Evolutionary conservation across 2,888 invertebrate species (phyloP).

Genomic region (Luperina testacea): DNA sequence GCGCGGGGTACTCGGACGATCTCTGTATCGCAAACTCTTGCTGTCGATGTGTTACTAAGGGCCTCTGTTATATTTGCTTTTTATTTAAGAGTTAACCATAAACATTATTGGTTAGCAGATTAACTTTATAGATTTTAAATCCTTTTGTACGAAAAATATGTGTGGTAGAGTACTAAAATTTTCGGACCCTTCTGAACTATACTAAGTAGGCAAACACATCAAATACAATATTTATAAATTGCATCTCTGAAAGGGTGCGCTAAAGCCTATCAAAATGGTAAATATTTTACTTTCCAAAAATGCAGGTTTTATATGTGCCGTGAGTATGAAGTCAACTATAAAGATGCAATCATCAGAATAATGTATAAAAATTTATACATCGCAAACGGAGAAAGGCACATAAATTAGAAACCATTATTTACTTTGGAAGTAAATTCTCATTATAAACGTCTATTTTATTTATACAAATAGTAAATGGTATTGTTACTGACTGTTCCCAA

Average conservation of each 20-base stretch:
- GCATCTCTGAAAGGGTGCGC: neutral
- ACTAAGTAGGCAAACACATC: neutral
- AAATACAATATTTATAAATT: slow-evolving; percentile 1
- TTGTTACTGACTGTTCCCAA: slow-evolving; percentile 10
- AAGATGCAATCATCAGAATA: slow-evolving; percentile 20
- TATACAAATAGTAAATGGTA: neutral
- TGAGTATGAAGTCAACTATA: neutral
- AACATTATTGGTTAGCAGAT: neutral
- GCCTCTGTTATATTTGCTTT: neutral
- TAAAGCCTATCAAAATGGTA: neutral
- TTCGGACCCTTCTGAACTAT: neutral
- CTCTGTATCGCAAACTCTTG: neutral
- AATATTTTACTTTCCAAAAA: neutral
- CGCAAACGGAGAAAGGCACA: neutral
- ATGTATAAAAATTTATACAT: too few relatives aligned
- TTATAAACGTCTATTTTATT: neutral
- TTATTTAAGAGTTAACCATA: neutral
- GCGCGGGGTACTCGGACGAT: neutral
- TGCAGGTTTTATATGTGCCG: neutral
- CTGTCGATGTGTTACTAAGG: slow-evolving; percentile 29
- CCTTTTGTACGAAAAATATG: neutral
- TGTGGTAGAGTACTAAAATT: neutral
- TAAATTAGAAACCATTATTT: neutral
- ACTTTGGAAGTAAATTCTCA: slow-evolving; percentile 9
- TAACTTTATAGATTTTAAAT: neutral